Evolutionary conservation across 2,797 vertebrate species (phyloP).

Genomic region (Acrossocheilus fasciatus): DNA sequence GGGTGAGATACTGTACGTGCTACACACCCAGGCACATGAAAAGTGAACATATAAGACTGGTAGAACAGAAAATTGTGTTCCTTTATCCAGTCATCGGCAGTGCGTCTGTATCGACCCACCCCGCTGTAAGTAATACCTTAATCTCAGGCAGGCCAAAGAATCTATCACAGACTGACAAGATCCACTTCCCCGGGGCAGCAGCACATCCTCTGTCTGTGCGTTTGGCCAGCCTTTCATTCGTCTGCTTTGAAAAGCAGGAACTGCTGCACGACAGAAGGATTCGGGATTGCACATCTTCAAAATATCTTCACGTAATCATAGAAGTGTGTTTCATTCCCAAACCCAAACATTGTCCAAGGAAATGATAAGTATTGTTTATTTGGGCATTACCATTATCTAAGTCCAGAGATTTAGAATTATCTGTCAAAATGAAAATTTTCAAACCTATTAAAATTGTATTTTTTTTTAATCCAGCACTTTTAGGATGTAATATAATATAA

Average conservation of each 20-base stretch:
- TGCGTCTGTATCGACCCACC: constrained; percentile 49
- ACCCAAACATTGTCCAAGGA: not conserved
- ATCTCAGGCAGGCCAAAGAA: constrained; percentile 28
- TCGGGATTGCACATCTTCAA: not conserved
- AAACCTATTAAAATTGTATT: not conserved
- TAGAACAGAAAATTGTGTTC: constrained; percentile 21
- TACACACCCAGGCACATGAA: not conserved
- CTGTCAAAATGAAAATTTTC: not conserved
- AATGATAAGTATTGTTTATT: constrained; percentile 1
- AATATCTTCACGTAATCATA: not conserved
- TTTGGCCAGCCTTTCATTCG: constrained; percentile 8
- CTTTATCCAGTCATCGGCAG: constrained; percentile 37
- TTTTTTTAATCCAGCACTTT: not conserved
- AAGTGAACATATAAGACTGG: constrained; percentile 27
- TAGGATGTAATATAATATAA: not conserved
- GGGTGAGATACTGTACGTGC: not conserved
- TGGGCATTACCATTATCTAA: not conserved
- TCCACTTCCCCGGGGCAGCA: constrained; percentile 33
- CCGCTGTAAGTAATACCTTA: constrained; percentile 49
- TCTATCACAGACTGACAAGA: constrained; percentile 43
- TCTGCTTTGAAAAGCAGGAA: constrained; percentile 33
- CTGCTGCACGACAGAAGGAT: constrained; percentile 5
- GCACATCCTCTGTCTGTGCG: constrained; percentile 7
- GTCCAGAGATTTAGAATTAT: not conserved
- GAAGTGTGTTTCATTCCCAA: not conserved